phyloP scores from a whole-genome alignment of 2,888 invertebrate genomes.

The Megalurothrips usitatus region DNA sequence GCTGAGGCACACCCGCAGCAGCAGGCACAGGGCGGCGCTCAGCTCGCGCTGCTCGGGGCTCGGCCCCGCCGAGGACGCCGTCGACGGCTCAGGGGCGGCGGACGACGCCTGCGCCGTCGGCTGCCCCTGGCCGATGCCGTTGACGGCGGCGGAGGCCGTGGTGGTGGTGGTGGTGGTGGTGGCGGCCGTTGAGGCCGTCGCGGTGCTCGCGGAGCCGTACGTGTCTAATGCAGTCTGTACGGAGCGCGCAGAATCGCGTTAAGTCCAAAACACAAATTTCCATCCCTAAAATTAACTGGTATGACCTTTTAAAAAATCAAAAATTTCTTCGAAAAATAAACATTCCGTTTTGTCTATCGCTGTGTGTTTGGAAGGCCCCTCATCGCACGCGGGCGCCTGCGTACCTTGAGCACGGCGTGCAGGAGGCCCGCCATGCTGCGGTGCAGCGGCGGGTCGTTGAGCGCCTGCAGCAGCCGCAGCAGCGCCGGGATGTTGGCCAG shows the following conservation, averaged over 20 bases:
- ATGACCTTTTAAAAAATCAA: no score
- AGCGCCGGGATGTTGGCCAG: constrained; percentile 46
- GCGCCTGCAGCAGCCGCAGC: constrained; percentile 47
- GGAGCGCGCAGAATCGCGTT: no score
- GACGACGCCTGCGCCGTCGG: no score
- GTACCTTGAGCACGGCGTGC: constrained; percentile 49
- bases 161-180: background rate
- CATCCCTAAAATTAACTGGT: no score
- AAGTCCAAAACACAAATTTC: no score
- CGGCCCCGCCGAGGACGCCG: constrained; percentile 24
- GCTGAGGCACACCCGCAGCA: constrained; percentile 53
- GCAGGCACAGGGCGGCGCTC: constrained; percentile 50
- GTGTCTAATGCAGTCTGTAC: constrained; percentile 46
- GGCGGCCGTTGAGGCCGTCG: background rate
- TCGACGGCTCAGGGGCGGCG: no score
- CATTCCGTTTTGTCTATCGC: no score
- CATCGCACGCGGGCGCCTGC: no score
- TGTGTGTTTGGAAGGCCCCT: no score
- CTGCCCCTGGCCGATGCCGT: no score
- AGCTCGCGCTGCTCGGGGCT: constrained; percentile 40
- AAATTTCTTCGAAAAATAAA: no score
- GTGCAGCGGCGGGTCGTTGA: constrained; percentile 46
- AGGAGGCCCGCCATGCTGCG: constrained; percentile 48
- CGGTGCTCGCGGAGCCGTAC: background rate
- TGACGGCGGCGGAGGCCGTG: background rate